Evolutionary conservation across 2,888 invertebrate genomes (phyloP), one percentile per base, ranked within the genome.

Genomic region (Drosophila kambysellisi): DNA sequence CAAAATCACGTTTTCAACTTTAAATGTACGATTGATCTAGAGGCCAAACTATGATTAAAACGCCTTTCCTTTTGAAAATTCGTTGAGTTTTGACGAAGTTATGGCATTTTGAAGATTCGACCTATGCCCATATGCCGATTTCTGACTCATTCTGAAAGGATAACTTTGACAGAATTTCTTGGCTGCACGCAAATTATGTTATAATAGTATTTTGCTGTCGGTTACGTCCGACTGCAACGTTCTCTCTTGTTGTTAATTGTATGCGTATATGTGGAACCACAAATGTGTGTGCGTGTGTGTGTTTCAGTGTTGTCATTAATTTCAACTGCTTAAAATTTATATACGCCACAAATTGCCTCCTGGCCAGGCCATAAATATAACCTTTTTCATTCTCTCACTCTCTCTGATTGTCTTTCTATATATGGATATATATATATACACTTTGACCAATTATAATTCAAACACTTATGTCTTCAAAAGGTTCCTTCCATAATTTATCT

Each of bases 251-350:
- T 82, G 86, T 84, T 84, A 83, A 83, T 86, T 86, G 74, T 82
- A 73, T 68, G 68, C 61, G 72, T 63, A 48, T 56, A 70, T 72
- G 70, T 74, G 74, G 65, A 6, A 8, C 30, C 35, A 35, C 61
- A 61, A 35, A 52, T 43, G 25, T 46, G 72, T 62, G 60, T 51
- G 65, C 68, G 17, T 70, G 70, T 39, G 25, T 65, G 51, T 70
- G 82, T 74, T 84, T 77, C 62, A 53, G 73, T 76, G 73, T 76
- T 79, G 70, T 70, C 81, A 77, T 83, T 85, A 85, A 85, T 85
- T 82, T 68, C 56, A 79, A 75, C 79, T 86, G 84, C 84, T 80
- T 85, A 48, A 74, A 86, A 86, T 84, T 83, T 79, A 83, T 70
- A 74, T 67, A 78, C 56, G 46, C 82, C 81, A 62, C 80, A 83